phyloP scores from a whole-genome alignment of 2,888 invertebrate genomes.

The Plemyria rubiginata region DNA sequence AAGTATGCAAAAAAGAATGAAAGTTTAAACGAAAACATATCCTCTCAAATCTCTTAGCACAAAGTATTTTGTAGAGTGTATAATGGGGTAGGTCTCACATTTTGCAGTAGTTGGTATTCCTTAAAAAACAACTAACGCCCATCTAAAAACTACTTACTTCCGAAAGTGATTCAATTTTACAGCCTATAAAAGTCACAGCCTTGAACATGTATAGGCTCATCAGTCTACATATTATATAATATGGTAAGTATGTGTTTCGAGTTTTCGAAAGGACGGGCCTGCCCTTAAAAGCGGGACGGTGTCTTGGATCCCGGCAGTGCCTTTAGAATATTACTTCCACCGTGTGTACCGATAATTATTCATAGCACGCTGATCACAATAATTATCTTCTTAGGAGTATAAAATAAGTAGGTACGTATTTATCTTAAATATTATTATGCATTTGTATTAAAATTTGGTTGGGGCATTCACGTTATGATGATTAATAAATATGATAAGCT shows the following conservation, averaged over 20 bases:
- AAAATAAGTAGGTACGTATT: not conserved
- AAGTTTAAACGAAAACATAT: too few species aligned
- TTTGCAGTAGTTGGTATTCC: too few species aligned
- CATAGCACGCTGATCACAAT: conserved; percentile 64
- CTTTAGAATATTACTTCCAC: conserved; percentile 72
- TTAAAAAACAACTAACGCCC: not conserved
- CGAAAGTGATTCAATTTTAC: conserved; percentile 69
- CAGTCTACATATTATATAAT: conserved; percentile 47
- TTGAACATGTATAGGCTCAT: conserved; percentile 59
- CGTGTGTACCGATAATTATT: conserved; percentile 66
- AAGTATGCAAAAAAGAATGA: too few species aligned
- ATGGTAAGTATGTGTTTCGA: conserved; percentile 40
- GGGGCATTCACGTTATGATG: too few species aligned
- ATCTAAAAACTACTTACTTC: conserved; percentile 62
- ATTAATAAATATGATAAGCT: too few species aligned
- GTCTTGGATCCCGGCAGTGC: conserved; percentile 55
- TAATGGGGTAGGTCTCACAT: too few species aligned
- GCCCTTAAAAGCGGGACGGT: conserved; percentile 55
- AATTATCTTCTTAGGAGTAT: conserved; percentile 41
- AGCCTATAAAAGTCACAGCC: conserved; percentile 65
- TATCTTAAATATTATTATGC: too few species aligned
- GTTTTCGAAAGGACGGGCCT: conserved; percentile 44
- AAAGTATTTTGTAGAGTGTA: too few species aligned
- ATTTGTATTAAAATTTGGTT: too few species aligned
- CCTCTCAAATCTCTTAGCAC: too few species aligned